Evolutionary conservation across 2,888 invertebrate species (phyloP).

Genomic region (Thera obeliscata): DNA sequence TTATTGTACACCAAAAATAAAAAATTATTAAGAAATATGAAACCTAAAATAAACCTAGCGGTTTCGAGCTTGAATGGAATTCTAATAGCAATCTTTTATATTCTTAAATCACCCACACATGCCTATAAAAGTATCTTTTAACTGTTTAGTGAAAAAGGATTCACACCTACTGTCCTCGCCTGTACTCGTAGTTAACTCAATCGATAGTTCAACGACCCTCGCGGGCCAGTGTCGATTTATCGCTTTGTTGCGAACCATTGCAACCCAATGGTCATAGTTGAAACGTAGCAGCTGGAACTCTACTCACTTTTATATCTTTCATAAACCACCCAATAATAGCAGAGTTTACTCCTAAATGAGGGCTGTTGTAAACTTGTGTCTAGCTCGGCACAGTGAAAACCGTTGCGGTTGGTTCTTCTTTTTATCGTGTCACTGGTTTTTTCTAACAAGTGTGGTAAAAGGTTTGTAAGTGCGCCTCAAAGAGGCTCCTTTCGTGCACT

Average conservation of each 20-base stretch:
- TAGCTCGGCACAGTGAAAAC: neutral
- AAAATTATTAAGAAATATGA: too few species aligned
- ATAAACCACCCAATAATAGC: neutral
- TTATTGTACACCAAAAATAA: too few species aligned
- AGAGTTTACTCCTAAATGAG: neutral
- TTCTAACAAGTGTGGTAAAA: too few species aligned
- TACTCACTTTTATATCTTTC: neutral
- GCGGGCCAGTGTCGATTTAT: conserved; percentile 56
- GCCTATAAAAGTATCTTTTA: conserved; percentile 15
- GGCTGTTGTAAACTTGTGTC: neutral
- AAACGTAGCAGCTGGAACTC: conserved; percentile 38
- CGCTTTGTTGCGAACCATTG: conserved; percentile 51
- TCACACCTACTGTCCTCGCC: conserved; percentile 34
- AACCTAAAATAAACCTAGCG: too few species aligned
- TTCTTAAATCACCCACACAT: neutral
- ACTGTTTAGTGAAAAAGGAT: conserved; percentile 30
- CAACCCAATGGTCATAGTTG: conserved; percentile 20
- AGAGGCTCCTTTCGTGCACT: too few species aligned
- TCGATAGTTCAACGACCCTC: conserved; percentile 65
- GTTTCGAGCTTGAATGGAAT: too few species aligned
- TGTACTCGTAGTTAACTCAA: conserved; percentile 45
- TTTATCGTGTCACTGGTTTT: too few species aligned
- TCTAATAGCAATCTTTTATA: neutral
- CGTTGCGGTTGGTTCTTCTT: too few species aligned
- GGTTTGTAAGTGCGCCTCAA: too few species aligned